Evolutionary conservation across 2,888 invertebrate species (phyloP), one percentile per base, ranked within the genome.

Genomic region (Polia nebulosa): DNA sequence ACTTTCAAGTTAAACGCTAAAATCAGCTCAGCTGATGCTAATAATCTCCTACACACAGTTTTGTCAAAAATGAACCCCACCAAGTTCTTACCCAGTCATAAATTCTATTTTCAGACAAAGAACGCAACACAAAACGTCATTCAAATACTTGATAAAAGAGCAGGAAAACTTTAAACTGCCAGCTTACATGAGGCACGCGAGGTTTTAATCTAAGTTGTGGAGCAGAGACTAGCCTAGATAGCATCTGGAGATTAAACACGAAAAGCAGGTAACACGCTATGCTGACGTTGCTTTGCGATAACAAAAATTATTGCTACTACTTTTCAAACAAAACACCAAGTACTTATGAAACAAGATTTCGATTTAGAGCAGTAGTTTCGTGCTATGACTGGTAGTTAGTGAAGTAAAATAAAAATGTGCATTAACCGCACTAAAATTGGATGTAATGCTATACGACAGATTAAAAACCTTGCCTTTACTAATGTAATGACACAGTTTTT

Each of bases 181-280:
- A 44, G 59, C 61, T 80, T 45, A 57, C 81, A 76, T 78, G 80
- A 52, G 47, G 55, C 84, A 84, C 83, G 84, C 84, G 77, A 85
- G 68, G 62, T 64, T 65, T 55, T 64, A 71, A 78, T 79, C 67
- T 74, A 76, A 77, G 72, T 83, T 82, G 57, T 74, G 72, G 72
- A 76, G 52, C 49, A 60, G 60, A 53, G 72, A 51, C 59, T 62
- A 27, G 53, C 52, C 22, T 25, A 69, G 71, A 79, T 76, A 53
- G 49, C 57, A 69, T 68, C 56, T 55, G 32, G 15, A 49, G 72
- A 69, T 74, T 56, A 34, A 65, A 71, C 81, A 79, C 72, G 78
- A 78, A 69, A 47, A 60, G 55, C 49, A 59, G 39, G 45, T 27
- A 63, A 59, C 83, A 78, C 76, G 85, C 76, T 59, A 83, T 17